Evolutionary conservation across 2,797 vertebrate species (phyloP).

Genomic region (Dendrocincla fuliginosa): DNA sequence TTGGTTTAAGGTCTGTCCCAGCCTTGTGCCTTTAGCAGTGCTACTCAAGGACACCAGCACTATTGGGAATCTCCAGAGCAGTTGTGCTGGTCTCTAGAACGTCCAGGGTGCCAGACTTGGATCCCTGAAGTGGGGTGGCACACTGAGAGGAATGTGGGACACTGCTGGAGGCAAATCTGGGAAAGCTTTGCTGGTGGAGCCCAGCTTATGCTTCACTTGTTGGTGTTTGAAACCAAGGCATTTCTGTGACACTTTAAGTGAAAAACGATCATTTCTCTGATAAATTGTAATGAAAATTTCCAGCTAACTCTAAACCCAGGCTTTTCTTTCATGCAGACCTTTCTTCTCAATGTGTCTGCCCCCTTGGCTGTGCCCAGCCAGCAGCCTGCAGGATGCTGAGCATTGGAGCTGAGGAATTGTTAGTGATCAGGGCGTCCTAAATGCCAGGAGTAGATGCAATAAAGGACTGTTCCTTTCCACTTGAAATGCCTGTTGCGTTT

Average conservation of each 20-base stretch:
- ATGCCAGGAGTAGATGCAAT: constrained; percentile 49
- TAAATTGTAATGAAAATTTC: not conserved
- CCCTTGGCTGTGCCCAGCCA: not conserved
- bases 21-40: not conserved
- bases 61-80: not conserved
- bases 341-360: not conserved
- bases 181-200: not conserved
- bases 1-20: not conserved
- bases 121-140: not conserved
- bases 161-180: not conserved
- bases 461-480: constrained; percentile 29
- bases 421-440: not conserved
- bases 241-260: not conserved
- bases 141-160: not conserved
- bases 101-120: not conserved
- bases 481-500: constrained; percentile 49
- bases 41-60: not conserved
- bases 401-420: not conserved
- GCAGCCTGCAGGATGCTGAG: not conserved
- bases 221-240: not conserved
- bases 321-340: not conserved
- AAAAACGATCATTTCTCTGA: not conserved
- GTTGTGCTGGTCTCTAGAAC: not conserved
- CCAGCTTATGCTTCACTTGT: not conserved
- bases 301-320: not conserved